phyloP scores from a whole-genome alignment of 2,797 vertebrate genomes.

The Anguilla marmorata region DNA sequence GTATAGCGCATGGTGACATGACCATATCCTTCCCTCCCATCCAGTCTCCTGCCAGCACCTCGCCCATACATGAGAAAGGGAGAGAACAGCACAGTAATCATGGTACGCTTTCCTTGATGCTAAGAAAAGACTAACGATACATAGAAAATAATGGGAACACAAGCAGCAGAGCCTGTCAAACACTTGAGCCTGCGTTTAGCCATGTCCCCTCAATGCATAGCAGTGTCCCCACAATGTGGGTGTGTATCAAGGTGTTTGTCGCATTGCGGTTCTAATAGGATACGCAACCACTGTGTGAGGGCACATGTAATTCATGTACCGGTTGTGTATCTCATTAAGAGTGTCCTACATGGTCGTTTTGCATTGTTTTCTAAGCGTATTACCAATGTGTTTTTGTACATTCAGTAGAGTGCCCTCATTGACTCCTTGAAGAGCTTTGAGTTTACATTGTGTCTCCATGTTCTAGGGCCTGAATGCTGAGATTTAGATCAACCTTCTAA shows the following conservation, averaged over 20 bases:
- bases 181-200: not conserved
- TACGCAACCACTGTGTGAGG: not conserved
- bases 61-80: not conserved
- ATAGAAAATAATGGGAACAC: not conserved
- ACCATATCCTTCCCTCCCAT: conserved; percentile 2
- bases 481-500: not conserved
- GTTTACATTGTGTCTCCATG: not conserved
- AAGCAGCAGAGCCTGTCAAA: not conserved
- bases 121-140: not conserved
- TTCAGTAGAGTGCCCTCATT: not conserved
- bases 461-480: not conserved
- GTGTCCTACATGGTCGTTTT: not conserved
- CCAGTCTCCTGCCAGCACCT: not conserved
- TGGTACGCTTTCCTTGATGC: not conserved
- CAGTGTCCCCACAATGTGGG: not conserved
- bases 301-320: not conserved
- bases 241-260: not conserved
- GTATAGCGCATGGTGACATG: not conserved
- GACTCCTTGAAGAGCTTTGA: not conserved
- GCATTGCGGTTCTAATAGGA: not conserved
- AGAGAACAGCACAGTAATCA: not conserved
- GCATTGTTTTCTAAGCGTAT: not conserved
- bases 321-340: not conserved
- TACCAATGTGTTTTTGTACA: not conserved
- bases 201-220: not conserved